phyloP scores from a whole-genome alignment of 2,113 vertebrate species.

The Benitochromis conjunctus region DNA sequence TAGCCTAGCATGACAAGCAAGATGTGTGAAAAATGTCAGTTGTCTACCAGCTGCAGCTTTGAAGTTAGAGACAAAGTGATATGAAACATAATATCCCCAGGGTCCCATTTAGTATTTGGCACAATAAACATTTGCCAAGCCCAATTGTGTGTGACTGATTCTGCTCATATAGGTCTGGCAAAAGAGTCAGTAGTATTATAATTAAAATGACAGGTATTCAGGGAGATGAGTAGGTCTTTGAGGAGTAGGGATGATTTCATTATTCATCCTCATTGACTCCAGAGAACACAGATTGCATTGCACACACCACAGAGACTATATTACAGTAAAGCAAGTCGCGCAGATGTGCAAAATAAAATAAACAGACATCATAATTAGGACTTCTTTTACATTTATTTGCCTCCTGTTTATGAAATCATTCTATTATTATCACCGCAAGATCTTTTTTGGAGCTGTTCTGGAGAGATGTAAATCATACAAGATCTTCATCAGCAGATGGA shows the following conservation, averaged over 20 bases:
- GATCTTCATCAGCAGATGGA: background rate
- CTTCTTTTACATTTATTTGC: background rate
- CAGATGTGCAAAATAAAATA: background rate
- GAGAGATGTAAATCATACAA: background rate
- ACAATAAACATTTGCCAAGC: constrained; percentile 72
- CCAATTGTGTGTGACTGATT: constrained; percentile 60
- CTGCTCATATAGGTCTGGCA: constrained; percentile 48
- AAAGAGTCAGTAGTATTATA: constrained; percentile 37
- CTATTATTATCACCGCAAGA: background rate
- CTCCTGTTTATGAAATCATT: background rate
- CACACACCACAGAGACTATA: background rate
- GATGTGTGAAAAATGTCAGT: constrained; percentile 29
- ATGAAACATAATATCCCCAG: constrained; percentile 61
- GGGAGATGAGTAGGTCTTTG: constrained; percentile 2
- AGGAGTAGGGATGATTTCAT: constrained; percentile 36
- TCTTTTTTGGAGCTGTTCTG: background rate
- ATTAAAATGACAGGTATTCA: constrained; percentile 57
- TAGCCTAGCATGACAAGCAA: background rate
- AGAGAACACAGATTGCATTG: background rate
- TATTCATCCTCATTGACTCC: constrained; percentile 24
- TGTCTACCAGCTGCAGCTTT: constrained; percentile 53
- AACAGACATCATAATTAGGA: background rate
- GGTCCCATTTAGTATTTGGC: constrained; percentile 64
- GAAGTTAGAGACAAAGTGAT: constrained; percentile 66
- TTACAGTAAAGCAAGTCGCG: background rate